Conservation (phyloP, 1,140 invertebrate genomes). For the Chironomus striatipennis region DNA sequence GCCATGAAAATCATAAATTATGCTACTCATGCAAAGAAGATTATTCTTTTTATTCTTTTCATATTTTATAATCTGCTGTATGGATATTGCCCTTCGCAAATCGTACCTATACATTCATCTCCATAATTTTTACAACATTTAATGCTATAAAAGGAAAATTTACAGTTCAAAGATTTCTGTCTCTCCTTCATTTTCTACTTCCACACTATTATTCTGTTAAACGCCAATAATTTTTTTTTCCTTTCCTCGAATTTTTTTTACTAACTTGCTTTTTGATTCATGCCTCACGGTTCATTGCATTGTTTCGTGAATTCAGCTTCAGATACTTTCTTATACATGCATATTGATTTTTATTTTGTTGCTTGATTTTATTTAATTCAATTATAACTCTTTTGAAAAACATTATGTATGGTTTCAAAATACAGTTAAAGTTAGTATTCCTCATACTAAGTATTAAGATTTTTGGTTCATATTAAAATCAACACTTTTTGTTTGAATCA, state of each 20-base stretch:
- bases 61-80: neutral
- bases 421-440: too few relatives aligned
- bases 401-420: too few relatives aligned
- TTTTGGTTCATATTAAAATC: too few relatives aligned
- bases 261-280: neutral
- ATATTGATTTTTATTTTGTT: too few relatives aligned
- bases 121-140: too few relatives aligned
- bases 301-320: neutral
- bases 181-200: too few relatives aligned
- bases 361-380: too few relatives aligned
- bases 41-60: neutral
- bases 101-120: too few relatives aligned
- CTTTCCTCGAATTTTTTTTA: neutral
- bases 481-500: too few relatives aligned
- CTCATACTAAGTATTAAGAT: too few relatives aligned
- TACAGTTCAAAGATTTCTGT: neutral
- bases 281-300: neutral
- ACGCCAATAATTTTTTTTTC: conserved; percentile 5
- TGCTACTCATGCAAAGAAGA: neutral
- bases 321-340: too few relatives aligned
- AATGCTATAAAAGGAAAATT: conserved; percentile 2
- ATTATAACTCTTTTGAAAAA: too few relatives aligned
- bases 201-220: neutral
- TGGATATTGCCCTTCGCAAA: neutral
- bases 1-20: conserved; percentile 22